Percentiles rank a stretch among this genome's conserved stretches.
Conservation (phyloP, 2,888 invertebrate species). For the Therioaphis trifolii region DNA sequence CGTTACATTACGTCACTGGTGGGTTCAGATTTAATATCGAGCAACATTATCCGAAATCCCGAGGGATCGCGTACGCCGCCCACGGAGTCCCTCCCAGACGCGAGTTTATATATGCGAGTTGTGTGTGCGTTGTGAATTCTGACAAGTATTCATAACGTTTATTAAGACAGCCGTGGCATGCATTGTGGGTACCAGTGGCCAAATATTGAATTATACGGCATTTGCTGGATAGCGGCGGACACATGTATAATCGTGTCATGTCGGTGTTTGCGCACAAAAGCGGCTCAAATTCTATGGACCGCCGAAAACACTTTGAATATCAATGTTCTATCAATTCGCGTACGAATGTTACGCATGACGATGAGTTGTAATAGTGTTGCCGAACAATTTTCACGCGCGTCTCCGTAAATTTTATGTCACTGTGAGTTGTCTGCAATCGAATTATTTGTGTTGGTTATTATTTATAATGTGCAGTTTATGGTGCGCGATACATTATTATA, state of each 20-base stretch:
- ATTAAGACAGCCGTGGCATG: constrained; percentile 15
- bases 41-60: constrained; percentile 33
- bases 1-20: neutral
- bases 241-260: neutral
- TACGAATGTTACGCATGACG: neutral
- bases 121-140: neutral
- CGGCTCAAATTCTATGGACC: neutral
- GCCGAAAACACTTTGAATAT: neutral
- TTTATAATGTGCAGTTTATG: too few relatives aligned
- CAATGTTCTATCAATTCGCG: neutral
- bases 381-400: too few relatives aligned
- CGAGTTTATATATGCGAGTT: neutral
- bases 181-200: constrained; percentile 23
- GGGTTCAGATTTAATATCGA: constrained; percentile 41
- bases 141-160: constrained; percentile 54
- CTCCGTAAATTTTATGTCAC: too few relatives aligned
- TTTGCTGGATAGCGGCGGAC: neutral
- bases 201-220: constrained; percentile 31
- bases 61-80: constrained; percentile 16
- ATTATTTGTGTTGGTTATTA: too few relatives aligned
- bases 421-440: too few relatives aligned
- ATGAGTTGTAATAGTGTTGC: too few relatives aligned
- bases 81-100: constrained; percentile 27
- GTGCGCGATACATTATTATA: too few relatives aligned
- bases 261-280: neutral